phyloP scores from a whole-genome alignment of 2,888 invertebrate genomes.

The Cataglyphis rosenhaueri region DNA sequence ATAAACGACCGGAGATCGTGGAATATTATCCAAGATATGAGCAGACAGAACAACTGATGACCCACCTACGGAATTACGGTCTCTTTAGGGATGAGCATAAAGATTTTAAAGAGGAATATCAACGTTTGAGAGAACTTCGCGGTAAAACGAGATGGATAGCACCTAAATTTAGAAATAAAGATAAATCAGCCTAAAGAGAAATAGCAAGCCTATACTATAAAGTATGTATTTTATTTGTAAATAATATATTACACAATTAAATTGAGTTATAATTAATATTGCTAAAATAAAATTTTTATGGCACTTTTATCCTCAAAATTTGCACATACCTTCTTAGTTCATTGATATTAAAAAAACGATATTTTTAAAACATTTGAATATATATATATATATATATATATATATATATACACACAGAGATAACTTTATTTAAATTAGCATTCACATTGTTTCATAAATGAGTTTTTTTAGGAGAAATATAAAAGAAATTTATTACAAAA shows the following conservation, averaged over 20 bases:
- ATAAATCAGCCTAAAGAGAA: constrained; percentile 8
- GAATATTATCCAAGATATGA: constrained; percentile 95
- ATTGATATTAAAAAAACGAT: neutral
- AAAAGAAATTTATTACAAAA: constrained; percentile 61
- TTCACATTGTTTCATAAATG: neutral
- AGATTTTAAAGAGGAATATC: constrained; percentile 96
- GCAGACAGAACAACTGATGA: constrained; percentile 91
- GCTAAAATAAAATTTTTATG: neutral
- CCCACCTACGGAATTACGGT: constrained; percentile 91
- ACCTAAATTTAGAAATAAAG: constrained; percentile 85
- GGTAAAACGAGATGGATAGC: constrained; percentile 88
- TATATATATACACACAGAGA: no score
- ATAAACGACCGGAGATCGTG: constrained; percentile 90
- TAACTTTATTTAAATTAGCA: neutral
- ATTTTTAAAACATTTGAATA: neutral
- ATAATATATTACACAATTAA: constrained; percentile 16
- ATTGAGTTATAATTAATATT: neutral
- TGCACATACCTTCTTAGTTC: neutral
- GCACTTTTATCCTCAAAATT: neutral
- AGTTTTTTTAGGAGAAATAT: constrained; percentile 6
- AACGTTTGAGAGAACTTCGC: constrained; percentile 90
- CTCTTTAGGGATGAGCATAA: constrained; percentile 95
- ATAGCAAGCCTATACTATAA: neutral
- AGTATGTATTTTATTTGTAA: constrained; percentile 15
- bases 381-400: no score